These are phyloP conservation scores for Nymphalis polychloros DNA, from an alignment of 2,888 invertebrate genomes.

Conservation along the genomic window DNA sequence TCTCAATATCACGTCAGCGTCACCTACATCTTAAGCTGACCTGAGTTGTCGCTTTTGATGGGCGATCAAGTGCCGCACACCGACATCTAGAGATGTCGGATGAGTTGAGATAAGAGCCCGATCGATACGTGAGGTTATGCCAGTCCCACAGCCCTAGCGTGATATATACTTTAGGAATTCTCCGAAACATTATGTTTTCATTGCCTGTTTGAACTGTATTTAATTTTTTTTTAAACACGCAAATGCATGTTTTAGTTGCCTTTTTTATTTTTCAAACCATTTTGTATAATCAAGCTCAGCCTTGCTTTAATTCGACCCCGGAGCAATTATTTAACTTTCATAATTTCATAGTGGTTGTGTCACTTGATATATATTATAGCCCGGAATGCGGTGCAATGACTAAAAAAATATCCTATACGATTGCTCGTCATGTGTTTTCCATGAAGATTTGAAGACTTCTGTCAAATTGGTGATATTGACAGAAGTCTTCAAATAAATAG, in stretches of 20 bases:
- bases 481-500: too few species aligned
- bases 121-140: conserved; percentile 29
- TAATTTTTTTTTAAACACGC: not conserved
- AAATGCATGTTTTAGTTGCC: not conserved
- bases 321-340: not conserved
- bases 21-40: conserved; percentile 40
- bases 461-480: too few species aligned
- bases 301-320: conserved; percentile 1
- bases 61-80: conserved; percentile 31
- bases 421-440: too few species aligned
- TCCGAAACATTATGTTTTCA: conserved; percentile 8
- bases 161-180: conserved; percentile 8
- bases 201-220: not conserved
- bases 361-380: not conserved
- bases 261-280: not conserved
- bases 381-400: too few species aligned
- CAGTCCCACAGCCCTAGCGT: conserved; percentile 12
- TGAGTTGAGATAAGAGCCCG: conserved; percentile 30
- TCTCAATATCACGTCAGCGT: conserved; percentile 32
- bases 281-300: not conserved
- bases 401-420: too few species aligned
- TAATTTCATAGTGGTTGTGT: not conserved
- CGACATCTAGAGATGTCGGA: conserved; percentile 11
- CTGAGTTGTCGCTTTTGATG: conserved; percentile 38
- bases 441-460: too few species aligned